A percentile compares a stretch with the other conserved stretches of the same genome.
phyloP scores from a whole-genome alignment of 2,797 vertebrate genomes.

The Poeciliopsis paucimaculata region DNA sequence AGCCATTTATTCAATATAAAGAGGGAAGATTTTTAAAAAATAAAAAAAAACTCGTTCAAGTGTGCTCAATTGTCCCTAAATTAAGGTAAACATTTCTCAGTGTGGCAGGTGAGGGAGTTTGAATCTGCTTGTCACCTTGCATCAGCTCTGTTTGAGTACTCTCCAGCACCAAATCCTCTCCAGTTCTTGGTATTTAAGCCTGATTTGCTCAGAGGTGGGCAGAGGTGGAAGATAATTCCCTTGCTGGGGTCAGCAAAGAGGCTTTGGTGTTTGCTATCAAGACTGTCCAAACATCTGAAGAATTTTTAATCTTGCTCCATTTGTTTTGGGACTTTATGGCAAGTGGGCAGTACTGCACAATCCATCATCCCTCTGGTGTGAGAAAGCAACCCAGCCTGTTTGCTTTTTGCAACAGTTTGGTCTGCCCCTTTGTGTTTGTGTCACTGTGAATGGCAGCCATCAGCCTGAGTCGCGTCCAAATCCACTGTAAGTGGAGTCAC shows the following conservation, averaged over 20 bases:
- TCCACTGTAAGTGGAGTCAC: conserved; percentile 37
- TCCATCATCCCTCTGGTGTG: background rate
- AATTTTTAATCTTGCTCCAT: conserved; percentile 34
- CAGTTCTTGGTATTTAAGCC: background rate
- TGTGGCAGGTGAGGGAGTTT: background rate
- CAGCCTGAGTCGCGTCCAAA: conserved; percentile 16
- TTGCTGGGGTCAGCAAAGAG: background rate
- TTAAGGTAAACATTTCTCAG: background rate
- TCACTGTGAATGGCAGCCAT: background rate
- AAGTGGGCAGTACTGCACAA: background rate
- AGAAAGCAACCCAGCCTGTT: background rate
- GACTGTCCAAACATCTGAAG: background rate
- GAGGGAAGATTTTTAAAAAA: too few relatives aligned
- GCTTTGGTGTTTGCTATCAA: conserved; percentile 2
- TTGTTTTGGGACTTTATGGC: conserved; percentile 43
- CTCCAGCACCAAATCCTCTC: background rate
- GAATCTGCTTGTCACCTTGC: background rate
- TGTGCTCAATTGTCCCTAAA: too few relatives aligned
- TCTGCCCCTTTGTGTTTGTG: background rate
- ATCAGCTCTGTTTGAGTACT: background rate
- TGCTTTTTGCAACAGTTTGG: background rate
- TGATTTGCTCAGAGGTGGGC: conserved; percentile 5
- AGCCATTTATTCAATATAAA: too few relatives aligned
- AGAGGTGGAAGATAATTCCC: background rate
- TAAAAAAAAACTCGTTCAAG: too few relatives aligned